Percentiles rank a stretch among this genome's conserved stretches.
Conservation (phyloP, 2,113 vertebrate species). For the Melanerpes formicivorus region DNA sequence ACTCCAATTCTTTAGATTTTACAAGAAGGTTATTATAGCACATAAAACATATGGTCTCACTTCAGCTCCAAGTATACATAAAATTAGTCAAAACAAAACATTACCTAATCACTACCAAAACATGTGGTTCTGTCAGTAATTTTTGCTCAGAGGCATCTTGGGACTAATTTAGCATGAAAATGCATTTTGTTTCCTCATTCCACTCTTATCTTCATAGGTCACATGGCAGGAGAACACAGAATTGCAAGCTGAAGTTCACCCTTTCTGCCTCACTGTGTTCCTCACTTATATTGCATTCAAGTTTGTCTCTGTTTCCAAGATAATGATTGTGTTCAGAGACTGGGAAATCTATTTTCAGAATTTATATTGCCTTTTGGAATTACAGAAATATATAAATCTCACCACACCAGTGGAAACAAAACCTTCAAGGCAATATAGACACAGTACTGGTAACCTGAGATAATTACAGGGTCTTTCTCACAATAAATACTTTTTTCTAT, state of each 20-base stretch:
- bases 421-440: slow-evolving; percentile 17
- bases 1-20: not conserved
- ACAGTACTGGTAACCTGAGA: not conserved
- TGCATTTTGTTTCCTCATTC: not conserved
- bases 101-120: slow-evolving; percentile 22
- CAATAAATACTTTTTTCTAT: not conserved
- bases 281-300: slow-evolving; percentile 47
- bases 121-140: slow-evolving; percentile 37
- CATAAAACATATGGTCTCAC: slow-evolving; percentile 32
- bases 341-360: slow-evolving; percentile 59
- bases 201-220: slow-evolving; percentile 36
- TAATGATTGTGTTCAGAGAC: slow-evolving; percentile 38
- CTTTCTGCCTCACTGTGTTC: not conserved
- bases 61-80: slow-evolving; percentile 8
- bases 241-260: not conserved
- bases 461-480: not conserved
- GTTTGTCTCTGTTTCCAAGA: slow-evolving; percentile 18
- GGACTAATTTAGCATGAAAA: slow-evolving; percentile 57
- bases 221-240: not conserved
- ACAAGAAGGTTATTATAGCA: slow-evolving; percentile 38
- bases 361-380: slow-evolving; percentile 51
- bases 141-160: slow-evolving; percentile 50
- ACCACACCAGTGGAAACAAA: not conserved
- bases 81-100: slow-evolving; percentile 39
- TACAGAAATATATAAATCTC: slow-evolving; percentile 40